Evolutionary conservation across 2,113 vertebrate species (phyloP).

Genomic region (Nibea albiflora): DNA sequence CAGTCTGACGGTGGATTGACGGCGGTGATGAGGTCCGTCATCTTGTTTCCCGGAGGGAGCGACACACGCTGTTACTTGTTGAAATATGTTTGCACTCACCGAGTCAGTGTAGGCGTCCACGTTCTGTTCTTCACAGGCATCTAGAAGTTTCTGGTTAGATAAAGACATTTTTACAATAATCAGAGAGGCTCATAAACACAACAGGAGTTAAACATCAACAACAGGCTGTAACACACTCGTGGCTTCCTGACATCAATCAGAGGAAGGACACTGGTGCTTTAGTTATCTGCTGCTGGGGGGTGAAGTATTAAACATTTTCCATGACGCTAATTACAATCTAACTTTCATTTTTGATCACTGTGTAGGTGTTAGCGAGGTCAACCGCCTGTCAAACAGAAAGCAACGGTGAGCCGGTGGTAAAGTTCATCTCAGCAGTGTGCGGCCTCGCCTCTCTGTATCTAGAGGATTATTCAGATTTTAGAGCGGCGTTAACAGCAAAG

Average conservation of each 20-base stretch:
- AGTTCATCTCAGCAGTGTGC: neutral
- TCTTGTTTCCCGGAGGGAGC: too few species aligned
- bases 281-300: neutral
- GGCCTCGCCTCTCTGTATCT: too few species aligned
- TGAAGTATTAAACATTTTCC: neutral
- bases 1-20: too few species aligned
- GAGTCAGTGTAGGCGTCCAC: constrained; percentile 91
- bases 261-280: neutral
- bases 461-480: neutral
- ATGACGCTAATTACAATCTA: neutral
- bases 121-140: constrained; percentile 93
- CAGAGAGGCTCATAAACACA: too few species aligned
- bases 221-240: neutral
- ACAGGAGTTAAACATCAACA: neutral
- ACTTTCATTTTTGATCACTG: neutral
- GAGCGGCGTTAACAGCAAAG: neutral
- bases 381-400: neutral
- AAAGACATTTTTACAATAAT: neutral
- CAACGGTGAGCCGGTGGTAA: neutral
- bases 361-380: neutral
- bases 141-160: constrained; percentile 89
- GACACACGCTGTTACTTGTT: neutral
- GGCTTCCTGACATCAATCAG: neutral
- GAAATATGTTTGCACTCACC: constrained; percentile 77
- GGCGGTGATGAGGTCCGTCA: too few species aligned